phyloP scores from a whole-genome alignment of 2,797 vertebrate species.

The Prionace glauca region DNA sequence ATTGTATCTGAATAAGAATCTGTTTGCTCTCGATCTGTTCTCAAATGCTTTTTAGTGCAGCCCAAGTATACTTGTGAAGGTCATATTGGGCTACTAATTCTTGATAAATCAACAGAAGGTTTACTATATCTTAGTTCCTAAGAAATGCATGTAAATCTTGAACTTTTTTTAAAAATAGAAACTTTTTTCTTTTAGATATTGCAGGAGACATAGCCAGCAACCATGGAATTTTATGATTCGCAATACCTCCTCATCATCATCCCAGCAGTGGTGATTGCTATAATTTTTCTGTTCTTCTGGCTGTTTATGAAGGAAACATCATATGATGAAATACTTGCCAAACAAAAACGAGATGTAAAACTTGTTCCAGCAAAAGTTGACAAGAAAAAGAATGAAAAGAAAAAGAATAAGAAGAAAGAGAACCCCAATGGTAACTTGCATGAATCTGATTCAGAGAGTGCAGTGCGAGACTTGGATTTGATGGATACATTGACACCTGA shows the following conservation, averaged over 20 bases:
- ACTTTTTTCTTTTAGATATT: background rate
- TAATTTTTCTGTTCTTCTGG: constrained; percentile 98
- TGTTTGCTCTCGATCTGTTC: background rate
- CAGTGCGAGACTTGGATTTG: constrained; percentile 69
- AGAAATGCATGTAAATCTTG: background rate
- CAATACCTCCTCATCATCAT: constrained; percentile 91
- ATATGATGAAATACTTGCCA: constrained; percentile 88
- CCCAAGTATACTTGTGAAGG: too few relatives aligned
- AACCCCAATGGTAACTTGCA: constrained; percentile 66
- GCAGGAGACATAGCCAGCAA: background rate
- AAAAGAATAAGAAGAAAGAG: constrained; percentile 95
- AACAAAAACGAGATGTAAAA: constrained; percentile 85
- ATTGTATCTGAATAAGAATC: background rate
- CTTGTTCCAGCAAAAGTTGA: constrained; percentile 69
- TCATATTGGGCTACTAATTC: background rate
- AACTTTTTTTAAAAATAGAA: too few relatives aligned
- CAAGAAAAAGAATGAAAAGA: constrained; percentile 90
- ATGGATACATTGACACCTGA: constrained; percentile 64
- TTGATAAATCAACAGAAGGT: background rate
- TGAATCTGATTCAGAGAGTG: constrained; percentile 81
- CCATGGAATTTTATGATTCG: constrained; percentile 90
- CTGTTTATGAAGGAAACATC: constrained; percentile 99
- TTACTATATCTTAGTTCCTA: background rate
- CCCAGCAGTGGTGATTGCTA: constrained; percentile 83
- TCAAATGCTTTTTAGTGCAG: background rate